Base-by-base conservation (phyloP, 2,113 vertebrate species). In the Channa maculata region DNA sequence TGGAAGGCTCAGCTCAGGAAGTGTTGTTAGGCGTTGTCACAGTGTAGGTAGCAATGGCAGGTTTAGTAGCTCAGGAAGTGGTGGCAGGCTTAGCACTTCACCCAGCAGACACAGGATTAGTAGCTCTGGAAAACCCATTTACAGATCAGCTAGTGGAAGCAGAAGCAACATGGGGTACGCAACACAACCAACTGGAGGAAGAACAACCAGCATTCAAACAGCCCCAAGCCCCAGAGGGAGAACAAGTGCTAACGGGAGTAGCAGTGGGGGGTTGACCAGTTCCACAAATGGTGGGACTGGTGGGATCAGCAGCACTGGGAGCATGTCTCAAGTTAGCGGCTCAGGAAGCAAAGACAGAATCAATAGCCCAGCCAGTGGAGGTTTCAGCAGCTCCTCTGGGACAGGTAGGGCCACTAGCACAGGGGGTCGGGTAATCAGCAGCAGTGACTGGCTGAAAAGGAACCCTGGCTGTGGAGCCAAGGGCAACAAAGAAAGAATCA, bases 401-500 rank as follows among this genome's bases (percentile, higher is more conserved):
- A 61, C 66, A 52, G 77, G 51, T 6, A 67, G 81, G 62, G 64
- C 33, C 62, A 78, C 54, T 0, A 68, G 59, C 51, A 37, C 41
- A 0, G 71, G 77, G 14, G 77, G 83, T 3, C 66, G 75, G 58
- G 77, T 84, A 57, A 83, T 89, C 51, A 72, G 44, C 75, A 86
- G 88, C 83, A 84, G 76, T 2, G 57, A 82, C 4, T 4, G 79
- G 54, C 77, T 80, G 77, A 70, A 71, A 71, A 65, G 71, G 14
- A 83, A 68, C 62, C 68, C 55, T 0, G 82, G 84, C 37, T 85
- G 88, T 6, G 62, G 82, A n/a, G 8, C 44, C 0, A 59, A 77
- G 13, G 36, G 49, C 75, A 69, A n/a, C 45, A 85, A 65, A 69
- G 82, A 87, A n/a, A 72, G 84, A 24, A 85, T 90, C 68, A 90